These are phyloP conservation scores for Moxostoma hubbsi DNA, from an alignment of 2,797 vertebrate genomes.

Conservation along the genomic window DNA sequence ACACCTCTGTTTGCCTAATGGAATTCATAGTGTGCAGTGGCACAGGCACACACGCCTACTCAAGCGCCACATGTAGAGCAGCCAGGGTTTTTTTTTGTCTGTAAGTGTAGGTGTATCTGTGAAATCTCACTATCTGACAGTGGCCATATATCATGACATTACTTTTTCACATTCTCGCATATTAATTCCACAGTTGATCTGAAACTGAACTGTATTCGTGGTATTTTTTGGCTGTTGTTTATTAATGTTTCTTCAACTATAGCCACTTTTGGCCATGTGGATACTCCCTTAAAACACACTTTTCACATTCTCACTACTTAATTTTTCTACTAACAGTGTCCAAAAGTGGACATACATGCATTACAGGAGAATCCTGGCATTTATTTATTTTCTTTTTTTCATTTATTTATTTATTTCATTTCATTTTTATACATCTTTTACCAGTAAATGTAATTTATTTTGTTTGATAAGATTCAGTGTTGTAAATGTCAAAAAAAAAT, in stretches of 20 bases:
- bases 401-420: too few relatives aligned
- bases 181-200: neutral
- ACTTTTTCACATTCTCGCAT: constrained; percentile 7
- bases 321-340: too few relatives aligned
- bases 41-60: constrained; percentile 2
- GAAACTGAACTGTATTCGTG: neutral
- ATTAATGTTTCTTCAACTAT: neutral
- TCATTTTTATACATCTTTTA: too few relatives aligned
- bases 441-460: too few relatives aligned
- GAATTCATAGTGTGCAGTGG: constrained; percentile 4
- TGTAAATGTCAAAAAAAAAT: too few relatives aligned
- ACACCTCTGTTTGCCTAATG: neutral
- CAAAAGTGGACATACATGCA: too few relatives aligned
- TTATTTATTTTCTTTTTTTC: too few relatives aligned
- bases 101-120: neutral
- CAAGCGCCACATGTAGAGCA: neutral
- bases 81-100: constrained; percentile 3
- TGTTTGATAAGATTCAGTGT: too few relatives aligned
- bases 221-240: neutral
- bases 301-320: too few relatives aligned
- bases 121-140: constrained; percentile 25
- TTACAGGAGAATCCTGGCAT: too few relatives aligned
- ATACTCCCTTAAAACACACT: too few relatives aligned
- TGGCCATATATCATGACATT: constrained; percentile 11
- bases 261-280: too few relatives aligned